phyloP scores from a whole-genome alignment of 1,140 invertebrate genomes.

The Neoseiulus cucumeris region DNA sequence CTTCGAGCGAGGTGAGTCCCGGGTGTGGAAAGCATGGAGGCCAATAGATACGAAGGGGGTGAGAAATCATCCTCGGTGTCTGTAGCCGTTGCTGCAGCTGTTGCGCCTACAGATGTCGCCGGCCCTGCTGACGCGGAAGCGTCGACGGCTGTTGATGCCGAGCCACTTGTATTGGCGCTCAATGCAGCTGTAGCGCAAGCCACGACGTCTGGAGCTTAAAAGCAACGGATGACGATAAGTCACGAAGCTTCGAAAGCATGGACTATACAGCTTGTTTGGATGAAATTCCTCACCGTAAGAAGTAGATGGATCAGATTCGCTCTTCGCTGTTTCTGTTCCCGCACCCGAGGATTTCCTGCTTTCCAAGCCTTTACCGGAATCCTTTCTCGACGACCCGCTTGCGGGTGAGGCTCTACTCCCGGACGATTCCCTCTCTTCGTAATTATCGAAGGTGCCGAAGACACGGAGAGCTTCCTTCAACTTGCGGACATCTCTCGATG shows the following conservation, averaged over 20 bases:
- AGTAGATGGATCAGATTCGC: too few relatives aligned
- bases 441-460: neutral
- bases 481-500: conserved; percentile 26
- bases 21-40: conserved; percentile 21
- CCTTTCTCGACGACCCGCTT: too few relatives aligned
- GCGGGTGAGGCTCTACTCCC: too few relatives aligned
- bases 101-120: neutral
- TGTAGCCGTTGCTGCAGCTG: neutral
- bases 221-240: too few relatives aligned
- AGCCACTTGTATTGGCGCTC: neutral
- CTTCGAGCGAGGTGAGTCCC: conserved; percentile 51
- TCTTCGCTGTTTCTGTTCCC: too few relatives aligned
- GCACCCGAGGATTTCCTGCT: too few relatives aligned
- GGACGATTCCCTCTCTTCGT: neutral
- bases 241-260: too few relatives aligned
- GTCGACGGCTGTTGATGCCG: neutral
- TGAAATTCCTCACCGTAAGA: too few relatives aligned
- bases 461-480: conserved; percentile 23
- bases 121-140: neutral
- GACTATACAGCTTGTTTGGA: too few relatives aligned
- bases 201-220: too few relatives aligned
- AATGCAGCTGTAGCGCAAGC: too few relatives aligned
- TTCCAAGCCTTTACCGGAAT: too few relatives aligned
- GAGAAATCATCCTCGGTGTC: neutral
- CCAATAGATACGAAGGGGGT: conserved; percentile 19